Evolutionary conservation across 2,797 vertebrate genomes (phyloP).

Genomic region (Furcifer pardalis): DNA sequence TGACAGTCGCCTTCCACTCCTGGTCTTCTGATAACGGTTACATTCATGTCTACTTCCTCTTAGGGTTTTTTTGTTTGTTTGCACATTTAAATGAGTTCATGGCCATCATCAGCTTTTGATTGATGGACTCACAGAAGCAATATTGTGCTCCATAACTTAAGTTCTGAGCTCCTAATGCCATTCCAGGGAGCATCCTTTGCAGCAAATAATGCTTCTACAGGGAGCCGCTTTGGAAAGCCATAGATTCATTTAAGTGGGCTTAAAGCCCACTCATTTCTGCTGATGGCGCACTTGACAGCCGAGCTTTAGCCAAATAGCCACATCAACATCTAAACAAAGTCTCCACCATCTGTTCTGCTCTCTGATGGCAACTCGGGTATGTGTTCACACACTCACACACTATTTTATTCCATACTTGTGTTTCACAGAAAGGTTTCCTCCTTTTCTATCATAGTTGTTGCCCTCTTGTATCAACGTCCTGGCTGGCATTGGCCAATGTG

Average conservation of each 20-base stretch:
- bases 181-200: slow-evolving; percentile 40
- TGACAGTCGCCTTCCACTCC: slow-evolving; percentile 25
- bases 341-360: slow-evolving; percentile 48
- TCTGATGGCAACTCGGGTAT: slow-evolving; percentile 10
- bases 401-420: slow-evolving; percentile 34
- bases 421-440: slow-evolving; percentile 2
- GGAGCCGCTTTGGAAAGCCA: slow-evolving; percentile 62
- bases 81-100: slow-evolving; percentile 37
- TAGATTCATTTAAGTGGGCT: slow-evolving; percentile 49
- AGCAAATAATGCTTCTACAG: slow-evolving; percentile 57
- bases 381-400: not conserved
- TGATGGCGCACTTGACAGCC: slow-evolving; percentile 40
- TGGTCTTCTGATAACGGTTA: slow-evolving; percentile 36
- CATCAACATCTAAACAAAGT: slow-evolving; percentile 52
- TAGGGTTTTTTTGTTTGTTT: slow-evolving; percentile 8
- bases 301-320: slow-evolving; percentile 38
- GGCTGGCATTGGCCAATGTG: too few relatives aligned
- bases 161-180: slow-evolving; percentile 43
- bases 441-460: not conserved
- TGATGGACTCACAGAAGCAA: slow-evolving; percentile 59
- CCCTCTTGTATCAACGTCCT: too few relatives aligned
- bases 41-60: slow-evolving; percentile 18
- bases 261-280: slow-evolving; percentile 41
- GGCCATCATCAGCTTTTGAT: slow-evolving; percentile 23
- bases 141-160: slow-evolving; percentile 64